Evolutionary conservation across 2,888 invertebrate species (phyloP).

Genomic region (Hermaeophaga mercurialis): DNA sequence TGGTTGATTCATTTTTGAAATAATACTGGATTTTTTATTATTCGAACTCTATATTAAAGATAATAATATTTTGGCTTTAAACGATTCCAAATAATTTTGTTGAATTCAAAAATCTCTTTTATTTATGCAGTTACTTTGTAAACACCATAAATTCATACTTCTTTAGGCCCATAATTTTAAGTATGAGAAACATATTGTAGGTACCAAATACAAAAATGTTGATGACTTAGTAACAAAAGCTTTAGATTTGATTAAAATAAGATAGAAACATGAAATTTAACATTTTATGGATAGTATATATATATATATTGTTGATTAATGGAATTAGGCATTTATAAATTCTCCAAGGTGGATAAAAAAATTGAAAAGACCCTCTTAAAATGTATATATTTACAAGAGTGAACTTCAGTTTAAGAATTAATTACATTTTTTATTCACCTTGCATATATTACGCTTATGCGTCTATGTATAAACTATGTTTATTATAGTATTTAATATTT

Average conservation of each 20-base stretch:
- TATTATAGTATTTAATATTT: slow-evolving; percentile 42
- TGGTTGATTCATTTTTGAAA: too few relatives aligned
- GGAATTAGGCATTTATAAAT: slow-evolving; percentile 14
- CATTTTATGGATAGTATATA: slow-evolving; percentile 5
- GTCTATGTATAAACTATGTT: slow-evolving; percentile 44
- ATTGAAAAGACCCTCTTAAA: background rate
- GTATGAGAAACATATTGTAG: too few relatives aligned
- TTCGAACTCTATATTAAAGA: too few relatives aligned
- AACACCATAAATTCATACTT: too few relatives aligned
- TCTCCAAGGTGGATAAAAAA: slow-evolving; percentile 18
- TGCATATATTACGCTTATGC: slow-evolving; percentile 37
- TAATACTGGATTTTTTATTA: too few relatives aligned
- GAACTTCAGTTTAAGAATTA: background rate
- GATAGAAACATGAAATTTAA: slow-evolving; percentile 10
- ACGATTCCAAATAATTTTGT: too few relatives aligned
- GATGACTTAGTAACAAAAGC: background rate
- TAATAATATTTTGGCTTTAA: too few relatives aligned
- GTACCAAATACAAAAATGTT: background rate
- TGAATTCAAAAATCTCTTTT: too few relatives aligned
- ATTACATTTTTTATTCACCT: slow-evolving; percentile 25
- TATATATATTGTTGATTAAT: slow-evolving; percentile 20
- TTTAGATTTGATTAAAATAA: slow-evolving; percentile 7
- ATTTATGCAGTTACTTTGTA: too few relatives aligned
- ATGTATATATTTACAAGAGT: background rate
- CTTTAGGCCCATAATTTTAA: too few relatives aligned